Conservation (phyloP, 2,797 vertebrate species). For the Mormyrus proboscirostris region DNA sequence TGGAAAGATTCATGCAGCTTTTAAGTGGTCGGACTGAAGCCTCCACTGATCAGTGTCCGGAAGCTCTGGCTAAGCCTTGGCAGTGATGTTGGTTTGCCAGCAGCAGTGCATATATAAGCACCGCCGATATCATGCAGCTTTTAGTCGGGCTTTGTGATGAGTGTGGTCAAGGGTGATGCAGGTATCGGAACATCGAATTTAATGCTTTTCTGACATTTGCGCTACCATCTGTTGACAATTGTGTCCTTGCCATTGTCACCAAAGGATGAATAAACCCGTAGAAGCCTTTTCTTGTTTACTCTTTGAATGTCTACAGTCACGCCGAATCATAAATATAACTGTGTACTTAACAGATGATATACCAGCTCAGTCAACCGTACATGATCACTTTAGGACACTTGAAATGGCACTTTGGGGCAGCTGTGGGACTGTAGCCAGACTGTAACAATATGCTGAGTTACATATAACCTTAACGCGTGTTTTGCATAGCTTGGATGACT, state of each 20-base stretch:
- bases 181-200: background rate
- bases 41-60: background rate
- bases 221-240: background rate
- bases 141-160: background rate
- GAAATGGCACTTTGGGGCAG: background rate
- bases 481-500: background rate
- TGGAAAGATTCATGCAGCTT: background rate
- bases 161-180: background rate
- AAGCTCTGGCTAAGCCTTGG: background rate
- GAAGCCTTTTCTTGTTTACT: background rate
- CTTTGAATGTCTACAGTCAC: background rate
- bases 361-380: background rate
- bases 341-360: background rate
- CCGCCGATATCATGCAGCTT: background rate
- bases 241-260: background rate
- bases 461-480: background rate
- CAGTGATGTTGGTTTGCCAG: background rate
- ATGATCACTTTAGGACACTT: background rate
- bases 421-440: background rate
- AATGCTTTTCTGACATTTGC: background rate
- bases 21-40: background rate
- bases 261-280: background rate
- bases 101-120: background rate
- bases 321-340: background rate
- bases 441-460: background rate